Percentiles rank a stretch among this genome's conserved stretches.
These are phyloP conservation scores for Chloropsis hardwickii DNA, from an alignment of 2,113 vertebrate genomes.

Conservation along the genomic window DNA sequence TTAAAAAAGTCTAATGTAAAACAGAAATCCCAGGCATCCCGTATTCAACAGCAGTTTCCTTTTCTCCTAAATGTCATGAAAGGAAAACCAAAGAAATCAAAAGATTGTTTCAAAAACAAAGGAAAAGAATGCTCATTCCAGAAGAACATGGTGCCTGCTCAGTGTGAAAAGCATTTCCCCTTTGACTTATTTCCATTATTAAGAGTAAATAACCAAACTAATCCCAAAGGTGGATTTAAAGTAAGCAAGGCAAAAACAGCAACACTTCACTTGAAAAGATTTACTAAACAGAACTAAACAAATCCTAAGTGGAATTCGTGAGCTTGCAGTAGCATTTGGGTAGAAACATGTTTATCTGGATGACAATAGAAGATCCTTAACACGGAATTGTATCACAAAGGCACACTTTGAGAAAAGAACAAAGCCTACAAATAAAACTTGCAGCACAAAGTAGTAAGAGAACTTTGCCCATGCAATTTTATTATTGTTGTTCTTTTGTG, in stretches of 20 bases:
- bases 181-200: conserved; percentile 51
- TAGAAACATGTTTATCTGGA: not conserved
- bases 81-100: conserved; percentile 54
- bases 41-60: conserved; percentile 45
- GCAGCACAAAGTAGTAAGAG: not conserved
- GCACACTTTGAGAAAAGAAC: not conserved
- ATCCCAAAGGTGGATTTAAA: not conserved
- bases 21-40: conserved; percentile 58
- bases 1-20: conserved; percentile 47
- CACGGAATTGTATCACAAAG: not conserved
- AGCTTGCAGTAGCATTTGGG: not conserved
- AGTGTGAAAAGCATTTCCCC: conserved; percentile 52
- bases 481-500: not conserved
- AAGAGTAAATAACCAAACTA: conserved; percentile 29
- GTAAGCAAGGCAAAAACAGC: conserved; percentile 38
- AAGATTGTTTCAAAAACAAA: conserved; percentile 57
- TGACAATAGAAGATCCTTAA: not conserved
- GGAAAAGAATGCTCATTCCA: conserved; percentile 42
- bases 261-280: not conserved
- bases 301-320: not conserved
- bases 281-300: not conserved
- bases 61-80: conserved; percentile 51
- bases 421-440: not conserved
- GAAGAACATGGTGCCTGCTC: conserved; percentile 6
- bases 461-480: not conserved